Evolutionary conservation across 2,888 invertebrate species (phyloP).

Genomic region (Drosophila parthenogenetica): DNA sequence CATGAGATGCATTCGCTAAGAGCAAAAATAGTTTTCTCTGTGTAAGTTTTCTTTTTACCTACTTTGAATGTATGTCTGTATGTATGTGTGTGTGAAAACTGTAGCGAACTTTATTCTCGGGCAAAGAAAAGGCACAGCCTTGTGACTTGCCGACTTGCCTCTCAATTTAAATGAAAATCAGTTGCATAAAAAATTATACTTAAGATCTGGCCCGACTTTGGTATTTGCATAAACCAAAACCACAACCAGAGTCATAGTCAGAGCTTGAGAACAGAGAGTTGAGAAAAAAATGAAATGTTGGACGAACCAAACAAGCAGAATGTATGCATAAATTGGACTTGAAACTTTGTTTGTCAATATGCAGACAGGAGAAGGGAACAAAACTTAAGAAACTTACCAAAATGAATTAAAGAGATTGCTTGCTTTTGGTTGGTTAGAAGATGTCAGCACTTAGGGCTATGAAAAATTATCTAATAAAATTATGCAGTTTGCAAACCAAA

Average conservation of each 20-base stretch:
- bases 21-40: constrained; percentile 62
- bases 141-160: constrained; percentile 53
- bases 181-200: constrained; percentile 62
- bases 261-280: background rate
- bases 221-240: constrained; percentile 60
- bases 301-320: constrained; percentile 48
- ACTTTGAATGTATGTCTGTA: constrained; percentile 31
- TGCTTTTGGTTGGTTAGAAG: constrained; percentile 19
- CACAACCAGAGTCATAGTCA: constrained; percentile 8
- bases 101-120: constrained; percentile 53
- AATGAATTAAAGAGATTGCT: constrained; percentile 64
- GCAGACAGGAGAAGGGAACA: constrained; percentile 27
- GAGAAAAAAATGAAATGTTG: constrained; percentile 16
- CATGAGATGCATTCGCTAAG: constrained; percentile 51
- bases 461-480: constrained; percentile 23
- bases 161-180: constrained; percentile 79
- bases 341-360: constrained; percentile 68
- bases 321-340: constrained; percentile 61
- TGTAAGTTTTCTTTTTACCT: constrained; percentile 22
- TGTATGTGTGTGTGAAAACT: constrained; percentile 22
- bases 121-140: constrained; percentile 52
- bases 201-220: constrained; percentile 49
- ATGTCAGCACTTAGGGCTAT: constrained; percentile 19
- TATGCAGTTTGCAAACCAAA: constrained; percentile 16
- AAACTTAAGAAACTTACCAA: constrained; percentile 45